Evolutionary conservation across 1,140 invertebrate genomes (phyloP).

Genomic region (Liolophura sinensis): DNA sequence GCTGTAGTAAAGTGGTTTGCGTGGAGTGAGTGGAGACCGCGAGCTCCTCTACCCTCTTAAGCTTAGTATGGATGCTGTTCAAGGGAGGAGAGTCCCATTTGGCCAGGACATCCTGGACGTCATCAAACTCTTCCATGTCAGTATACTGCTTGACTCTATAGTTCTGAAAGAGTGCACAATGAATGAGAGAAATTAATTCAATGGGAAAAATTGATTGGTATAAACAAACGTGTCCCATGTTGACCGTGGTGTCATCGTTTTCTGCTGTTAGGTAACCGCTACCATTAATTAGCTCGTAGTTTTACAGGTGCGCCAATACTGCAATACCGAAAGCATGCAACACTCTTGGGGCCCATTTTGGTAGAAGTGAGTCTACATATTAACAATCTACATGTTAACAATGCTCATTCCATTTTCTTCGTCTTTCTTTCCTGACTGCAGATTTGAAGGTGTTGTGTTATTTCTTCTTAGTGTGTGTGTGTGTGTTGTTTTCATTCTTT

Average conservation of each 20-base stretch:
- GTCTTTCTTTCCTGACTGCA: too few relatives aligned
- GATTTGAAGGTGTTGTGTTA: background rate
- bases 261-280: too few relatives aligned
- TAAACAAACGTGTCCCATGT: background rate
- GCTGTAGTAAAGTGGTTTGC: slow-evolving; percentile 36
- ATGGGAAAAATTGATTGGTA: background rate
- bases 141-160: slow-evolving; percentile 28
- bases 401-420: too few relatives aligned
- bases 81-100: slow-evolving; percentile 46
- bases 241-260: background rate
- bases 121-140: slow-evolving; percentile 39
- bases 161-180: slow-evolving; percentile 13
- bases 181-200: background rate
- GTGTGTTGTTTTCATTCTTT: too few relatives aligned
- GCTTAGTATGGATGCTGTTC: slow-evolving; percentile 38
- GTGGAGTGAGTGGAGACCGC: slow-evolving; percentile 38
- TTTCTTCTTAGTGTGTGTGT: background rate
- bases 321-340: too few relatives aligned
- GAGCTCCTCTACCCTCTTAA: slow-evolving; percentile 34
- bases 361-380: too few relatives aligned
- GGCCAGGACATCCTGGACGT: slow-evolving; percentile 32
- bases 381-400: too few relatives aligned
- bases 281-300: too few relatives aligned
- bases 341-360: too few relatives aligned
- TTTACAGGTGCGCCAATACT: too few relatives aligned